Evolutionary conservation across 2,797 vertebrate genomes (phyloP).

Genomic region (Lindbergichthys nudifrons): DNA sequence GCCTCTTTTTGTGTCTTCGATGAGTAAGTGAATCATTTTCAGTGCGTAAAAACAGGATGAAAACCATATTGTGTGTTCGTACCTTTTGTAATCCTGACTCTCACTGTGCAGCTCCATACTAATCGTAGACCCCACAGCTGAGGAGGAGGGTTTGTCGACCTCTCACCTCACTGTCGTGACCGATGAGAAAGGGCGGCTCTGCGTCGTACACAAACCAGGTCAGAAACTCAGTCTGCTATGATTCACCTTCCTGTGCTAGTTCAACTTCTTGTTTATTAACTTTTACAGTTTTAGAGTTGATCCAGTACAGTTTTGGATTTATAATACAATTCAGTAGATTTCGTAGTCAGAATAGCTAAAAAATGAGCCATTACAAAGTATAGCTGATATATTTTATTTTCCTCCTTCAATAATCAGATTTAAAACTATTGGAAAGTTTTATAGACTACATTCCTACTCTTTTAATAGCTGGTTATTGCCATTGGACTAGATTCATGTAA

Average conservation of each 20-base stretch:
- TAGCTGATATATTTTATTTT: background rate
- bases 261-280: background rate
- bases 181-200: constrained; percentile 90
- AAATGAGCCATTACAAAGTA: background rate
- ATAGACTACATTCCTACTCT: background rate
- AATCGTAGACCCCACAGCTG: constrained; percentile 92
- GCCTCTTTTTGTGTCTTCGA: constrained; percentile 94
- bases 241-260: background rate
- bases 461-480: background rate
- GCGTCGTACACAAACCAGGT: constrained; percentile 95
- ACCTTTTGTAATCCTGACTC: background rate
- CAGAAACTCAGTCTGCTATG: constrained; percentile 33
- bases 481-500: background rate
- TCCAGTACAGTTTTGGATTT: background rate
- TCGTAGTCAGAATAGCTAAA: constrained; percentile 3
- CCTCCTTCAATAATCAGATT: background rate
- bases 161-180: constrained; percentile 90
- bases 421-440: background rate
- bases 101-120: constrained; percentile 85
- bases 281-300: background rate
- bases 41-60: background rate
- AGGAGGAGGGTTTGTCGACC: constrained; percentile 92
- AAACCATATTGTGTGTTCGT: background rate
- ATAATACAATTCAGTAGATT: background rate
- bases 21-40: constrained; percentile 85